Evolutionary conservation across 2,888 invertebrate species (phyloP), one percentile per base, ranked within the genome.

Genomic region (Crocallis elinguaria): DNA sequence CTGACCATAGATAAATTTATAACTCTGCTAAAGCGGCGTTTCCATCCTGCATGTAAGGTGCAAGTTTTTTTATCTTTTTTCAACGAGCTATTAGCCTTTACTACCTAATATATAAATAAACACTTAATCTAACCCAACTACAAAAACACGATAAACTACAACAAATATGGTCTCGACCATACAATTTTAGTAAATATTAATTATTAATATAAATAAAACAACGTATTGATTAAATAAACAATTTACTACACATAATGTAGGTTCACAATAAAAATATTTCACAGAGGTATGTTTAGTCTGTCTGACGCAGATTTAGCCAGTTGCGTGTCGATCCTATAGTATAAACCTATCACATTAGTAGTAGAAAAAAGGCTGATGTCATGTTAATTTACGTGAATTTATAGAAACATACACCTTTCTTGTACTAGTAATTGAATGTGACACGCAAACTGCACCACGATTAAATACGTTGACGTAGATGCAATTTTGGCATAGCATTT

Each of bases 241-340:
- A 88, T 91, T 91, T 91, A 91, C 90, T 91, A 91, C 90, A 89
- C 88, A 81, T 87, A 85, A 86, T 88, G 90, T 91, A 90, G 90
- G 89, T 88, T 88, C 83, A 91, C 88, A 88, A 88, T 90, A 88
- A 90, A 88, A 89, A 87, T 88, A 87, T 84, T 80, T 69, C 77
- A 87, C 84, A 86, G 84, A 88, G 87, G 84, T 89, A 84, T 81
- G 82, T 80, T 80, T 79, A 75, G 62, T 66, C 72, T 74, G 84
- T 86, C 88, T 86, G 88, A 90, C 88, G 90, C 89, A 89, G 90
- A 87, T 85, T 75, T 81, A 88, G 84, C 69, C 71, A 66, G 65
- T 71, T 63, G 69, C 65, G 60, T 62, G 56, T 64, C 67, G 58
- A 66, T 64, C 67, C 69, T 75, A 76, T 62, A 37, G 8, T 64